Conservation (phyloP, 2,888 invertebrate genomes). For the Scaeva pyrastri region DNA sequence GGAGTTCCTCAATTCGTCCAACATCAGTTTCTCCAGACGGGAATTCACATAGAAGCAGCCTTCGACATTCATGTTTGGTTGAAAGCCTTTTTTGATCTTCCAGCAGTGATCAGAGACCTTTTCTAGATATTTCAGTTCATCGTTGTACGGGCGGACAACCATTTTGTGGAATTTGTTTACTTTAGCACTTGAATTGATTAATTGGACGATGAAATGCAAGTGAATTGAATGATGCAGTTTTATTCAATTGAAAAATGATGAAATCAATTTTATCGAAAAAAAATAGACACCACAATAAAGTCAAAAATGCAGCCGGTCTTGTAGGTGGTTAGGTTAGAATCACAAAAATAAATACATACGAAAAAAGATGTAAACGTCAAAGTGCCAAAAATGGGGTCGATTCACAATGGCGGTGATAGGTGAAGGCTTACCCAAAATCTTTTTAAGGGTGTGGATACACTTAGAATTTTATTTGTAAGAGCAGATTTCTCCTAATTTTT, state of each 20-base stretch:
- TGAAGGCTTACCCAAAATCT: not conserved
- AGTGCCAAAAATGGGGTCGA: not conserved
- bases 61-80: conserved; percentile 99
- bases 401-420: not conserved
- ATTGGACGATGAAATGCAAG: conserved; percentile 8
- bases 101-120: conserved; percentile 93
- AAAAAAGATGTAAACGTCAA: not conserved
- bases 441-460: not conserved
- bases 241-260: not conserved
- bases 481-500: too few relatives aligned
- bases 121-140: conserved; percentile 96
- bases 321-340: conserved; percentile 21
- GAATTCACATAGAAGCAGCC: conserved; percentile 98
- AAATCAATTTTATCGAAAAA: conserved; percentile 11
- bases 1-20: conserved; percentile 96
- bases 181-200: not conserved
- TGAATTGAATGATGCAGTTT: not conserved
- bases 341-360: not conserved
- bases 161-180: conserved; percentile 84
- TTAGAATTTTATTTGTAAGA: too few relatives aligned
- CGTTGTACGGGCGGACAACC: conserved; percentile 96
- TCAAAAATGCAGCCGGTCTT: not conserved
- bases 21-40: conserved; percentile 96
- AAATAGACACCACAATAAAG: not conserved
- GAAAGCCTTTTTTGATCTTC: conserved; percentile 99